phyloP scores from a whole-genome alignment of 1,140 invertebrate species.

The Drosophila guanche region DNA sequence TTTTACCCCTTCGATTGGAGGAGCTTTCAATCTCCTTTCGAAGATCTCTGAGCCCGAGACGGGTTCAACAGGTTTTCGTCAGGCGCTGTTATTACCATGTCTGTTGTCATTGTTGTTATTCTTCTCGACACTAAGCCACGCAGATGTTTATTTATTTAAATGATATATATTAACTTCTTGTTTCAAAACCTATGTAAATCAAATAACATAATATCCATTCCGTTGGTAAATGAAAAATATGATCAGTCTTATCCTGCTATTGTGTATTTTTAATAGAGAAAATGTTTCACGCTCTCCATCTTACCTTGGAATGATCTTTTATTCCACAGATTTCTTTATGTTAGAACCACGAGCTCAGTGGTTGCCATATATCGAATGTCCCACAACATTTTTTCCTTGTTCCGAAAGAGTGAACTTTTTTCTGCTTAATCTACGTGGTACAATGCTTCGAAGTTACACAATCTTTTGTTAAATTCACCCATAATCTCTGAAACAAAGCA shows the following conservation, averaged over 20 bases:
- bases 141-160: constrained; percentile 51
- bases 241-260: no score
- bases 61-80: constrained; percentile 67
- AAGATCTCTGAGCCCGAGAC: constrained; percentile 36
- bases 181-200: neutral
- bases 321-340: no score
- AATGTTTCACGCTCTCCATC: no score
- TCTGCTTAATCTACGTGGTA: neutral
- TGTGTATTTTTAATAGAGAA: no score
- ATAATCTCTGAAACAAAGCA: no score
- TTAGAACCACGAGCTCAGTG: no score
- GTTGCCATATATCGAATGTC: no score
- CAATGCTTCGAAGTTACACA: neutral
- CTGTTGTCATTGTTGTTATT: constrained; percentile 33
- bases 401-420: neutral
- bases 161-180: constrained; percentile 13
- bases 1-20: neutral
- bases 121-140: constrained; percentile 2
- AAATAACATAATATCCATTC: neutral
- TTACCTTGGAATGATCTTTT: no score
- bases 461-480: no score
- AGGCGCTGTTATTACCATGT: constrained; percentile 25
- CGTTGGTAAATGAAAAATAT: no score
- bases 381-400: no score
- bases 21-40: constrained; percentile 44